Evolutionary conservation across 2,888 invertebrate species (phyloP).

Genomic region (Orthosia incerta): DNA sequence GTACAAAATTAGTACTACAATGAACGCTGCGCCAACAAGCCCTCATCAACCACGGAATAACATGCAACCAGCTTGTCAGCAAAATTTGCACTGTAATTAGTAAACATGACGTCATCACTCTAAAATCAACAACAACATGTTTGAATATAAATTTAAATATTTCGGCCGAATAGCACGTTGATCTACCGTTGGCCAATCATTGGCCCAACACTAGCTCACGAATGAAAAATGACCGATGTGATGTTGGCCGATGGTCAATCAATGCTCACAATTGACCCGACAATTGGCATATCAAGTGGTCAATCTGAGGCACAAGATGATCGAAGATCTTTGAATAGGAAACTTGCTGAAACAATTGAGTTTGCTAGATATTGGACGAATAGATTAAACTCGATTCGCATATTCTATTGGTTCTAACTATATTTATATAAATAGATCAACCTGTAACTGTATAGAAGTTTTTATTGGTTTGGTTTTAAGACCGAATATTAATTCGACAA

Average conservation of each 20-base stretch:
- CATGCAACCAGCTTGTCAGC: neutral
- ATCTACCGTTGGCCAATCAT: neutral
- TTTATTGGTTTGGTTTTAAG: no score
- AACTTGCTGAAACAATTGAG: slow-evolving; percentile 16
- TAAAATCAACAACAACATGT: slow-evolving; percentile 9
- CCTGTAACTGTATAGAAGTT: no score
- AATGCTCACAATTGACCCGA: neutral
- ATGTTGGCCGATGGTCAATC: no score
- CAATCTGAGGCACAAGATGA: neutral
- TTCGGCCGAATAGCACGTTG: neutral
- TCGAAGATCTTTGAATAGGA: slow-evolving; percentile 8
- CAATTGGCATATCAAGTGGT: slow-evolving; percentile 31
- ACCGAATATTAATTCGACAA: no score
- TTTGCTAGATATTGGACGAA: neutral
- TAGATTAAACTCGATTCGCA: no score
- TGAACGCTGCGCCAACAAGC: neutral
- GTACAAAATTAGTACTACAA: neutral
- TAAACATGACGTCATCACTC: slow-evolving; percentile 14
- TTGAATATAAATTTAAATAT: slow-evolving; percentile 8
- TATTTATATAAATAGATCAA: no score
- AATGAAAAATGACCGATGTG: no score
- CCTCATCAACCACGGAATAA: neutral
- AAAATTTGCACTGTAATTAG: slow-evolving; percentile 2
- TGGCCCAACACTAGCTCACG: no score
- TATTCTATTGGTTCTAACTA: no score